Evolutionary conservation across 2,888 invertebrate species (phyloP), one percentile per base, ranked within the genome.

Genomic region (Hermaeophaga mercurialis): DNA sequence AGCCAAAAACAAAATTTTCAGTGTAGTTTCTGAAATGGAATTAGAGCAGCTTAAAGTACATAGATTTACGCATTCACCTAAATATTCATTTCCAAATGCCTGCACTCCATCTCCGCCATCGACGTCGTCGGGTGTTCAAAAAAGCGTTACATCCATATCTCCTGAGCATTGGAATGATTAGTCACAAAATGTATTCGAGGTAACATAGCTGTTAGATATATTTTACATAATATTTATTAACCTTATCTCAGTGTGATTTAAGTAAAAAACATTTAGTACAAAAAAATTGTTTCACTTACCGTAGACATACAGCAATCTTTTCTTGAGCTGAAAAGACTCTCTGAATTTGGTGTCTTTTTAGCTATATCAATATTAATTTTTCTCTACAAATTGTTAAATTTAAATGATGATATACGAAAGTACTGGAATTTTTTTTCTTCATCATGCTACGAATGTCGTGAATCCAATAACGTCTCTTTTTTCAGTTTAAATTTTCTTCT

Each of bases 251-350:
- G n/a, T n/a, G 28, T 28, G n/a, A 19, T 41, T 41, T 41, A 12
- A 41, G 18, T 24, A 41, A 18, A 41, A 19, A 41, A 11, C 7
- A 19, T 3, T n/a, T n/a, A n/a, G n/a, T n/a, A n/a, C n/a, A n/a
- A n/a, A n/a, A 41, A n/a, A 41, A 11, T 22, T 26, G 8, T 47
- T 45, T 52, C 38, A 44, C 56, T 56, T 46, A 56, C 56, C 46
- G 31, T 45, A 56, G 17, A 52, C 52, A 57, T 15, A 57, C 47
- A 52, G 56, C 48, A 24, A 53, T 52, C 28, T 47, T 57, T 57
- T 43, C 57, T 53, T 43, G 47, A 53, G 57, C 43, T 44, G 22
- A 28, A 57, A 22, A 43, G 43, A 15, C 31, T 47, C 53, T 53
- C 53, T 57, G 43, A 57, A 57, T 14, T 28, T 46, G 5, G 52